Percentiles rank a stretch among this genome's conserved stretches.
Conservation (phyloP, 2,797 vertebrate species). For the Thalassophryne amazonica region DNA sequence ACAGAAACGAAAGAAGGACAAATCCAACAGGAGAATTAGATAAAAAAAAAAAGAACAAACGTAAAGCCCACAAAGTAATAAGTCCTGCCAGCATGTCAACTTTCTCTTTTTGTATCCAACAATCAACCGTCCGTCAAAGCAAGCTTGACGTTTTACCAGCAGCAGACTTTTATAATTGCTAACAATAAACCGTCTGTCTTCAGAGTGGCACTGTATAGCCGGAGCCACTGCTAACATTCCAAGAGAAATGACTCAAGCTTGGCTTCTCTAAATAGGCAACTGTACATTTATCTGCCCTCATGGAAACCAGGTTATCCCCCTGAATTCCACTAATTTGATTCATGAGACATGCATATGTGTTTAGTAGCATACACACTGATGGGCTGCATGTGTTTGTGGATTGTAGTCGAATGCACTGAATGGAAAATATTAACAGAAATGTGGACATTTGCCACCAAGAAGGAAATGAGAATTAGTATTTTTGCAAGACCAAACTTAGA, state of each 20-base stretch:
- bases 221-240: conserved; percentile 63
- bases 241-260: conserved; percentile 56
- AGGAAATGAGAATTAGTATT: neutral
- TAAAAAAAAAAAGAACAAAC: no score
- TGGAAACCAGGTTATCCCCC: conserved; percentile 16
- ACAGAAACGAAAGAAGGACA: neutral
- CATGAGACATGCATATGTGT: neutral
- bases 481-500: neutral
- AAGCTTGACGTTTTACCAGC: conserved; percentile 40
- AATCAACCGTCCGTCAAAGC: conserved; percentile 58
- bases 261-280: conserved; percentile 54
- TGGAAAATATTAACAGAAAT: neutral
- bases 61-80: conserved; percentile 7
- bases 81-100: conserved; percentile 11
- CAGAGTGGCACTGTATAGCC: conserved; percentile 52
- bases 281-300: conserved; percentile 44
- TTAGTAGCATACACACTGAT: neutral
- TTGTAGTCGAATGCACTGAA: neutral
- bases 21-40: conserved; percentile 26
- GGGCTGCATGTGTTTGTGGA: neutral
- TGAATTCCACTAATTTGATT: conserved; percentile 6
- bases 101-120: conserved; percentile 35
- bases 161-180: conserved; percentile 51
- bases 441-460: no score
- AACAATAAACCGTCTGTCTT: conserved; percentile 68